Evolutionary conservation across 2,797 vertebrate genomes (phyloP).

Genomic region (Rhabdomys pumilio): DNA sequence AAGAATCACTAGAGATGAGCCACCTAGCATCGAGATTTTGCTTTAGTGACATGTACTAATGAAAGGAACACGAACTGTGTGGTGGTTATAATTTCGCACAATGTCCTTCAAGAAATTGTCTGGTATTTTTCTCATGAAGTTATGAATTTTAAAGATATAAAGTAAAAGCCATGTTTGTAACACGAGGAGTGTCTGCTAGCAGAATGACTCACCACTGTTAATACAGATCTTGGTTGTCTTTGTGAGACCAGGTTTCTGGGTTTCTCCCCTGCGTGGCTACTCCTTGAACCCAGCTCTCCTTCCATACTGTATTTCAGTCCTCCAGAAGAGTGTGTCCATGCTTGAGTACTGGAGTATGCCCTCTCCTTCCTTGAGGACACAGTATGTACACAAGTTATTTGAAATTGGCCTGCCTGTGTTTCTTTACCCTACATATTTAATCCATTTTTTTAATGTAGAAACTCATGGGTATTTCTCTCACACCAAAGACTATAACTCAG

Average conservation of each 20-base stretch:
- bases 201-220: neutral
- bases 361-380: neutral
- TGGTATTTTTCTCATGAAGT: constrained; percentile 39
- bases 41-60: neutral
- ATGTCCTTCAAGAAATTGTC: neutral
- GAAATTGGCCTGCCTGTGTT: constrained; percentile 20
- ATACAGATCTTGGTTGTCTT: neutral
- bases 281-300: neutral
- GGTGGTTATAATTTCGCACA: constrained; percentile 39
- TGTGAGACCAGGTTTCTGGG: neutral
- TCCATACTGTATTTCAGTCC: neutral
- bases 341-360: neutral
- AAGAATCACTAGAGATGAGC: constrained; percentile 10
- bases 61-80: neutral
- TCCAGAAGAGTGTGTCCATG: neutral
- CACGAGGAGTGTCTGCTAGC: neutral
- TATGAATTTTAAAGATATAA: neutral
- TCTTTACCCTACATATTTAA: constrained; percentile 4
- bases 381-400: neutral
- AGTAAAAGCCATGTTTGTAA: neutral
- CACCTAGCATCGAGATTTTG: neutral
- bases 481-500: neutral
- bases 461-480: constrained; percentile 40
- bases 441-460: neutral
- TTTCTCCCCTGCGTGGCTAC: neutral